Percentiles rank a stretch among this genome's conserved stretches.
phyloP scores from a whole-genome alignment of 2,888 invertebrate genomes.

The Drosophila atripex region DNA sequence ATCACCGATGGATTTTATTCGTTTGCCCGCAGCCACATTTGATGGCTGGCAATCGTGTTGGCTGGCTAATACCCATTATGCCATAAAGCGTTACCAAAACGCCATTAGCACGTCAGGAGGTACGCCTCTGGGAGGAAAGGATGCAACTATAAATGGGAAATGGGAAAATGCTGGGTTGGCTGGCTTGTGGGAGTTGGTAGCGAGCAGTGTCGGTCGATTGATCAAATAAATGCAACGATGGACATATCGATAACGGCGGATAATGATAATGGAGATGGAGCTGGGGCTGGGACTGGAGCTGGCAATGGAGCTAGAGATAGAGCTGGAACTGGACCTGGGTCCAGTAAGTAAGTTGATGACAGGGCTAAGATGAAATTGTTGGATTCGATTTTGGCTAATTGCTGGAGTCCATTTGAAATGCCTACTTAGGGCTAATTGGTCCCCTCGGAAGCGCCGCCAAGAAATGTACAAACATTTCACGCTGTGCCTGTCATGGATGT shows the following conservation, averaged over 20 bases:
- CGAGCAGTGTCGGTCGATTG: slow-evolving; percentile 35
- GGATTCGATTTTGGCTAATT: slow-evolving; percentile 78
- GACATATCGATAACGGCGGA: slow-evolving; percentile 33
- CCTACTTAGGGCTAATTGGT: slow-evolving; percentile 79
- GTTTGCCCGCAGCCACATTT: slow-evolving; percentile 22
- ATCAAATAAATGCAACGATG: slow-evolving; percentile 40
- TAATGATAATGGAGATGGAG: slow-evolving; percentile 32
- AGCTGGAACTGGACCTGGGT: slow-evolving; percentile 12
- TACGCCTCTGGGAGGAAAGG: slow-evolving; percentile 49
- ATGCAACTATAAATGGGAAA: slow-evolving; percentile 30
- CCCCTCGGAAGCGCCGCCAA: slow-evolving; percentile 78
- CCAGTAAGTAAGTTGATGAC: background rate
- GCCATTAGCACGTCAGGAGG: slow-evolving; percentile 70
- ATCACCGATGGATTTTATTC: slow-evolving; percentile 24
- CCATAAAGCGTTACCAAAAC: slow-evolving; percentile 72
- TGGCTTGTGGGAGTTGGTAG: slow-evolving; percentile 20
- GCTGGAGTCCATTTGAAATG: slow-evolving; percentile 76
- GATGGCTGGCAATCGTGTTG: slow-evolving; percentile 41
- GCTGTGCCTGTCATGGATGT: slow-evolving; percentile 82
- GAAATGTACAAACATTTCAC: slow-evolving; percentile 82
- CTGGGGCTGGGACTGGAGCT: slow-evolving; percentile 3
- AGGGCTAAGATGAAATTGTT: slow-evolving; percentile 73
- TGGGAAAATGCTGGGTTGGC: slow-evolving; percentile 7
- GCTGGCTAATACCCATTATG: slow-evolving; percentile 54
- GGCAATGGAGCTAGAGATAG: too few species aligned